phyloP scores from a whole-genome alignment of 2,888 invertebrate genomes.

The Lasiommata megera region DNA sequence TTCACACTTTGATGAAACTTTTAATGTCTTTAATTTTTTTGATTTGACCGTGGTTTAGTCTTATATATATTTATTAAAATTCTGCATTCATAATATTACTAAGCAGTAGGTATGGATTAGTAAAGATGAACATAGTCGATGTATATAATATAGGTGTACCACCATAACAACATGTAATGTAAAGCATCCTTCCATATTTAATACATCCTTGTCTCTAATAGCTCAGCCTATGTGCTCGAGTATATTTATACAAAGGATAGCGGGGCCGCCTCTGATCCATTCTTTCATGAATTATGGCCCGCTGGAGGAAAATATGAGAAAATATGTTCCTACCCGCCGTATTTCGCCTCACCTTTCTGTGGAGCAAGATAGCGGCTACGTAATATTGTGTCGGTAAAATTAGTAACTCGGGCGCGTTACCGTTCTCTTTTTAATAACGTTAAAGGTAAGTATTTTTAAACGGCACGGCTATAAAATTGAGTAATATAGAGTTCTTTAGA shows the following conservation, averaged over 20 bases:
- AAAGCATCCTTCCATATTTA: neutral
- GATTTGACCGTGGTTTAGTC: too few species aligned
- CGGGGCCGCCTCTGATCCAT: conserved; percentile 52
- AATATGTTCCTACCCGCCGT: conserved; percentile 37
- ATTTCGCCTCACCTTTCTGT: conserved; percentile 15
- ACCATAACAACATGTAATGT: too few species aligned
- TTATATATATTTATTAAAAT: too few species aligned
- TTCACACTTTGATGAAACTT: too few species aligned
- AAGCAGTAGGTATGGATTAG: too few species aligned
- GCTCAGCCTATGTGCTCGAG: conserved; percentile 13
- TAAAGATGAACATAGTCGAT: too few species aligned
- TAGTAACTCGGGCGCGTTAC: neutral
- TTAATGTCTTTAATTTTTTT: too few species aligned
- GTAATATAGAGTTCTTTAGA: too few species aligned
- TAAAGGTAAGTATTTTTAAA: neutral
- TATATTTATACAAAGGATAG: conserved; percentile 28
- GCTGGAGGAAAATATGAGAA: conserved; percentile 55
- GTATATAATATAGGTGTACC: too few species aligned
- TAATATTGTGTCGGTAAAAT: conserved; percentile 7
- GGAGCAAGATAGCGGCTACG: neutral
- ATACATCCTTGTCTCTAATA: conserved; percentile 15
- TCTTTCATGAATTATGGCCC: conserved; percentile 64
- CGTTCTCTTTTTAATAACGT: neutral
- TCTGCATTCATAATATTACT: too few species aligned
- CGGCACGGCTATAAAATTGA: too few species aligned